These are phyloP conservation scores for Leptogaster cylindrica DNA, from an alignment of 2,888 invertebrate genomes.

Conservation along the genomic window DNA sequence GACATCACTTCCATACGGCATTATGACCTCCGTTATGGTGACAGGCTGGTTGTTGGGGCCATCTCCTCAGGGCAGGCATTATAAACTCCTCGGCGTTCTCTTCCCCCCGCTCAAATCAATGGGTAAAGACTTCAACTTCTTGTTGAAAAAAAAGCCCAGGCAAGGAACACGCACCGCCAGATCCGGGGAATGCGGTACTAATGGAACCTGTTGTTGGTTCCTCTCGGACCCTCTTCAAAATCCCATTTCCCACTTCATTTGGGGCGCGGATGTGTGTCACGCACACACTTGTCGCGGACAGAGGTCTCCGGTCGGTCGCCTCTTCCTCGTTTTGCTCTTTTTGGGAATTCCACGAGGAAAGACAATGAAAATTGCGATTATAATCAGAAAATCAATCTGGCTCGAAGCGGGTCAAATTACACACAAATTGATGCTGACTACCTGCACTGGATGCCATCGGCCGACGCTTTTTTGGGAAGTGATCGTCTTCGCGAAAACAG, in stretches of 20 bases:
- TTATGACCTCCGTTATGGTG: slow-evolving; percentile 2
- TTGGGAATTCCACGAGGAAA: too few species aligned
- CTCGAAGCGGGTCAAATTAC: too few species aligned
- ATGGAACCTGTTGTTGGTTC: slow-evolving; percentile 35
- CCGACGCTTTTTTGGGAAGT: too few species aligned
- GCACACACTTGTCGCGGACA: neutral
- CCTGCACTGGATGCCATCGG: too few species aligned
- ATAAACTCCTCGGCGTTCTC: neutral
- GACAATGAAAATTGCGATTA: too few species aligned
- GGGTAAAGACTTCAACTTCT: neutral
- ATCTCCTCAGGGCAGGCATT: neutral
- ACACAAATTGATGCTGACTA: too few species aligned
- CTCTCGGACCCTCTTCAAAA: neutral
- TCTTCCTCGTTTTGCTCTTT: too few species aligned
- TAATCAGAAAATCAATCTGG: too few species aligned
- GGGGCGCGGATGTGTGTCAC: slow-evolving; percentile 21
- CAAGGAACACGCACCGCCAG: slow-evolving; percentile 37
- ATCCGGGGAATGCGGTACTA: slow-evolving; percentile 39
- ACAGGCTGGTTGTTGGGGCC: slow-evolving; percentile 1
- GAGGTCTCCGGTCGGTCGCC: too few species aligned
- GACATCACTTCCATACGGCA: slow-evolving; percentile 3
- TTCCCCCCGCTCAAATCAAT: too few species aligned
- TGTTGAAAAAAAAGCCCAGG: slow-evolving; percentile 16
- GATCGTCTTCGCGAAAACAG: too few species aligned
- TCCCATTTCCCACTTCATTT: slow-evolving; percentile 10